Evolutionary conservation across 92 coral and sea anemone species (phyloP), one percentile per base, ranked within the genome.

Genomic region (Isaurus tuberculatus): DNA sequence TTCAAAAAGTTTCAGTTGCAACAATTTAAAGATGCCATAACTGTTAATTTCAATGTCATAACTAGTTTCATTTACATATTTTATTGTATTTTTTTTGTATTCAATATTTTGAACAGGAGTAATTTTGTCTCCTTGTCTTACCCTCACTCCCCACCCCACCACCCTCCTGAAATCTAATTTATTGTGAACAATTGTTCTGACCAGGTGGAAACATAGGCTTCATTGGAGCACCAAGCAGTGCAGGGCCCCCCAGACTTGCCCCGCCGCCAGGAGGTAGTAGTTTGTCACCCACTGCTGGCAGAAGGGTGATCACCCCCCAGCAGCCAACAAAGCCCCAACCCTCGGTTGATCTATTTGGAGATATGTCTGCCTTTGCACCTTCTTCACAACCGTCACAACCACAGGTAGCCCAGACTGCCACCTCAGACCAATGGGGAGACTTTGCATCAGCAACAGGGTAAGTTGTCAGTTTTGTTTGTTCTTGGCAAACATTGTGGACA

Each of bases 241-340:
- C 93, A 8, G 61, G 73, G 48, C 90, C 92, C 28, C 99, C 98
- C 13, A 92, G 87, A 87, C 87, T 94, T 58, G 97, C 98, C 82
- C 98, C 99, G 67, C 97, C 98, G 79, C 94, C 99, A 4, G 94
- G 92, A n/a, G 72, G 92, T 37, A 70, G 89, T n/a, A 91, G 93
- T 29, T 84, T 88, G 65, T 94, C 98, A 69, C 98, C 98, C 4
- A 61, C 84, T 66, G 70, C 98, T 29, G 75, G 79, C 36, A 87
- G 94, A 73, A 89, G 91, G 75, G 74, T 80, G 17, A 66, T 68
- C 9, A 88, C 67, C 15, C 79, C 84, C 23, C 64, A 84, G 30
- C 93, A 90, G 53, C 79, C 75, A 79, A 36, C 89, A 48, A 75
- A 87, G 7, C 71, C 64, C 4, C 77, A 83, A 11, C 89, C 91